Base-by-base conservation (phyloP, 2,797 vertebrate genomes). In the Acrossocheilus wenchowensis region DNA sequence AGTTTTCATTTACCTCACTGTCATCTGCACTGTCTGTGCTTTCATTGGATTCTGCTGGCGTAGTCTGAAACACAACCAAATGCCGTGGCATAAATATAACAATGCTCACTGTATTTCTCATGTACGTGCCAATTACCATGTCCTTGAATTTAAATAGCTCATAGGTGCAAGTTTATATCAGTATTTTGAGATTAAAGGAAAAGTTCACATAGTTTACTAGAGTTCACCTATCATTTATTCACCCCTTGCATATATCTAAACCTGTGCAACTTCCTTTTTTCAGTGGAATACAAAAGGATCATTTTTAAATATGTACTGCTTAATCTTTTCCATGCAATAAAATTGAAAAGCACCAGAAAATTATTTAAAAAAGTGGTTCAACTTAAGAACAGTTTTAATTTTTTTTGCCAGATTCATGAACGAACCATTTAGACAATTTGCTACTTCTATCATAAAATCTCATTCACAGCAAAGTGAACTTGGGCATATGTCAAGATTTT, bases 11-110 rank as follows among this genome's bases (percentile, higher is more conserved):
- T 88, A 95, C 95, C 94, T 93, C 80, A 5, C 87, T 88, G 73
- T 94, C 93, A 15, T 94, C 93, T 71, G 93, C 93, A 68, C 85
- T 88, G 14, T 93, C 92, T 15, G 89, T 15, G 86, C 92, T 95
- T 85, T 95, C 94, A 2, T 95, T 93, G 12, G 94, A 95, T 3
- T 90, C 85, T 19, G 89, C 62, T 30, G 89, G 84, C 15, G 88
- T 19, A 1, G 78, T 84, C 95, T 96, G 89, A 71, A 90, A 90
- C 17, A 75, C 73, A 84, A 84, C 19, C 50, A 45, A 43, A 82
- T 23, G 10, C 21, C 36, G 60, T 34, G 89, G 87, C 36, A 74
- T 62, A 48, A 87, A 86, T 78, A 77, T 66, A 34, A 57, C 45
- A 88, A 17, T 8, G 69, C 64, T 19, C 64, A 66, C 6, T 21